Percentiles rank a stretch among this genome's conserved stretches.
Conservation (phyloP, 2,888 invertebrate species). For the Alcis repandata region DNA sequence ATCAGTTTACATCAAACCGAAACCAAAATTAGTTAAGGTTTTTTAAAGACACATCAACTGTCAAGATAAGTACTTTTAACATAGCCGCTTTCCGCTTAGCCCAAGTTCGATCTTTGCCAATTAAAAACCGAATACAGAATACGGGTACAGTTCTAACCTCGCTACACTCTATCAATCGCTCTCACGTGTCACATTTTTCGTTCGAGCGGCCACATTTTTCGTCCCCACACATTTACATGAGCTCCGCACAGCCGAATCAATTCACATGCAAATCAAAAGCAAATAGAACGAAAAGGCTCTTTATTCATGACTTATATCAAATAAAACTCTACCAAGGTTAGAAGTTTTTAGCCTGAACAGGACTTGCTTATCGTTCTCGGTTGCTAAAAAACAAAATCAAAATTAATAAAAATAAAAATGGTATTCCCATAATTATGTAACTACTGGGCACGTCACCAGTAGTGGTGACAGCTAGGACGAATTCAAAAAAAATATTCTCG, state of each 20-base stretch:
- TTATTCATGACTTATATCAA: conserved; percentile 54
- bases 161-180: neutral
- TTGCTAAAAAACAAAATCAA: no score
- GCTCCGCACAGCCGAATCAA: conserved; percentile 42
- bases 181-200: conserved; percentile 24
- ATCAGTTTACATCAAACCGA: no score
- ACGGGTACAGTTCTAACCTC: neutral
- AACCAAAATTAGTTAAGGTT: no score
- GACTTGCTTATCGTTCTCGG: conserved; percentile 8
- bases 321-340: conserved; percentile 57
- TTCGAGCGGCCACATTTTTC: conserved; percentile 40
- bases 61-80: no score
- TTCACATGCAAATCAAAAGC: conserved; percentile 66
- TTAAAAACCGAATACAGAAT: neutral
- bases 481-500: no score
- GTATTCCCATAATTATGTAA: no score
- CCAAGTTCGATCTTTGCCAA: no score
- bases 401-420: no score
- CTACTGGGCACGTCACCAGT: no score
- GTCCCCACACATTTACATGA: conserved; percentile 46
- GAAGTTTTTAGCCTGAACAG: conserved; percentile 50
- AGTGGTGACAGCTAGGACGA: no score
- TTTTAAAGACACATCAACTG: no score
- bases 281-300: conserved; percentile 60
- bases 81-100: no score